Conservation (phyloP, 2,888 invertebrate genomes). For the Anorthoa munda region DNA sequence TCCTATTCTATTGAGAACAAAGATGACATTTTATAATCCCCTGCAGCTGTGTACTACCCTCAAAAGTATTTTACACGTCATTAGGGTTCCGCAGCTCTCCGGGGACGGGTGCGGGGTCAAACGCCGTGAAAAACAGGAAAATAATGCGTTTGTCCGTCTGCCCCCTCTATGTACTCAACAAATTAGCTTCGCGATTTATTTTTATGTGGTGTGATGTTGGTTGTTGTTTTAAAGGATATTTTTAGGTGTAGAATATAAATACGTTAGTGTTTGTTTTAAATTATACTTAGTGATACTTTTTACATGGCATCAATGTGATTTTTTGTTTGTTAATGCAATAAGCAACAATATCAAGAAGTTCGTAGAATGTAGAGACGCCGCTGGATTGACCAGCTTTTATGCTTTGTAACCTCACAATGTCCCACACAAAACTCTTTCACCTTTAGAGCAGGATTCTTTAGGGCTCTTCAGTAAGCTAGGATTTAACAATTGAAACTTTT, state of each 20-base stretch:
- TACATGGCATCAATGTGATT: too few species aligned
- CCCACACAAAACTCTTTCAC: too few species aligned
- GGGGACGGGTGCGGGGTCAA: constrained; percentile 79
- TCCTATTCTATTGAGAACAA: constrained; percentile 48
- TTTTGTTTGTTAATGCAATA: not conserved
- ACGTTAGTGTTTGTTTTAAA: constrained; percentile 1
- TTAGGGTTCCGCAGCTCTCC: constrained; percentile 75
- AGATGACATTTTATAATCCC: constrained; percentile 64
- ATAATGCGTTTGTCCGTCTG: constrained; percentile 75
- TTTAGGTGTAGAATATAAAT: not conserved
- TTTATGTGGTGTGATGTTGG: constrained; percentile 44
- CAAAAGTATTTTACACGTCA: constrained; percentile 84
- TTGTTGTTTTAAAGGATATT: constrained; percentile 21
- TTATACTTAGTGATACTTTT: not conserved
- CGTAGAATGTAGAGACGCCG: not conserved
- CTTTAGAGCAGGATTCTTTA: too few species aligned
- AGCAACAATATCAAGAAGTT: not conserved
- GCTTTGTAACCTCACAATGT: too few species aligned
- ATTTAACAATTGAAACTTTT: not conserved
- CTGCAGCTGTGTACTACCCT: constrained; percentile 66
- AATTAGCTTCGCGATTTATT: constrained; percentile 65
- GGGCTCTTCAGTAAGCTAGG: too few species aligned
- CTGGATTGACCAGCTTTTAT: too few species aligned
- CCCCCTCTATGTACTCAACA: constrained; percentile 66
- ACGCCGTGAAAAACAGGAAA: constrained; percentile 85